These are phyloP conservation scores for Elephantulus edwardii DNA, from an alignment of 2,113 vertebrate species.

Conservation along the genomic window DNA sequence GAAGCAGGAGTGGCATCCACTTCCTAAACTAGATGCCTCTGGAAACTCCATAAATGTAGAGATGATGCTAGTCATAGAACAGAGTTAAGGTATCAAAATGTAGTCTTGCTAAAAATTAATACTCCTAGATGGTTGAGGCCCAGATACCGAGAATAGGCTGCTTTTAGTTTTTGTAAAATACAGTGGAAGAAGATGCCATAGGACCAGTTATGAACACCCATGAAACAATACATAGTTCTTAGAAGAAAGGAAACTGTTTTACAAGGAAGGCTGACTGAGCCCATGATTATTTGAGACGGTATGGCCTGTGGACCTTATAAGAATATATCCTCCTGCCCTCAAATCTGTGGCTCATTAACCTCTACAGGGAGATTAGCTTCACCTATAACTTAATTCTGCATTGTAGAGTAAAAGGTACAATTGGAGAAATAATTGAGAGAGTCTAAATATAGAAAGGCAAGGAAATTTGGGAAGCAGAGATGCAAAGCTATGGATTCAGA, in stretches of 20 bases:
- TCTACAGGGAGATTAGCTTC: conserved; percentile 50
- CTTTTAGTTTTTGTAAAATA: conserved; percentile 20
- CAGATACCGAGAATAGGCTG: conserved; percentile 15
- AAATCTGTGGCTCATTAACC: conserved; percentile 33
- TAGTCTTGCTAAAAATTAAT: conserved; percentile 10
- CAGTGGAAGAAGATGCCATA: background rate
- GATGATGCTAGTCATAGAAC: too few relatives aligned
- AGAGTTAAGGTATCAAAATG: conserved; percentile 10
- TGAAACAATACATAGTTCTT: conserved; percentile 9
- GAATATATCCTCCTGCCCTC: background rate
- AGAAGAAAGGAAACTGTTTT: conserved; percentile 17
- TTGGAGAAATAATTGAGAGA: background rate
- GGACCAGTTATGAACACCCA: background rate
- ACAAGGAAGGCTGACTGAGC: background rate
- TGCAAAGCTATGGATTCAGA: conserved; percentile 32
- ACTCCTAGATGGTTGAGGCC: background rate
- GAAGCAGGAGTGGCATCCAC: too few relatives aligned
- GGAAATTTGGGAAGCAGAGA: conserved; percentile 42
- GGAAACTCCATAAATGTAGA: too few relatives aligned
- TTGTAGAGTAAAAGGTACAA: conserved; percentile 32
- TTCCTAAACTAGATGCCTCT: too few relatives aligned
- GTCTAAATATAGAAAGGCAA: conserved; percentile 54
- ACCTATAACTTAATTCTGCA: conserved; percentile 45
- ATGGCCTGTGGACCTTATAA: conserved; percentile 4
- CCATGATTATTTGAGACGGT: background rate